A percentile compares a stretch with the other conserved stretches of the same genome.
phyloP scores from a whole-genome alignment of 2,888 invertebrate species.

The Aethes cnicana region DNA sequence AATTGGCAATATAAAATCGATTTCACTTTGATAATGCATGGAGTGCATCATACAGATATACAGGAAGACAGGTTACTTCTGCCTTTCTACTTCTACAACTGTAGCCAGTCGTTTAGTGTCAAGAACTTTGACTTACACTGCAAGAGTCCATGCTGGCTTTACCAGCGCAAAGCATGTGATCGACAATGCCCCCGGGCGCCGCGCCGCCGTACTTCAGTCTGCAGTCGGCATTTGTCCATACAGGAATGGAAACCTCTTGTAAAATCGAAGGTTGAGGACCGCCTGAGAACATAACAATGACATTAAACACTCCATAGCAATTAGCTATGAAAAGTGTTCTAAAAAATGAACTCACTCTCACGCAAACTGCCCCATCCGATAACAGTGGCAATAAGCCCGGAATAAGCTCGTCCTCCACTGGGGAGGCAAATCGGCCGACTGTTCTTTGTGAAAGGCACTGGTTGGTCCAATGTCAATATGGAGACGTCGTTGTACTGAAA shows the following conservation, averaged over 20 bases:
- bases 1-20: too few species aligned
- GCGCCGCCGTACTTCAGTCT: constrained; percentile 90
- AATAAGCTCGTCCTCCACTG: constrained; percentile 81
- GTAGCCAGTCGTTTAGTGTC: too few species aligned
- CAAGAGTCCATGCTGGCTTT: constrained; percentile 93
- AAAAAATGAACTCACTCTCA: constrained; percentile 83
- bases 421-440: constrained; percentile 92
- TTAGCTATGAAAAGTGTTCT: neutral
- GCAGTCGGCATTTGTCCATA: constrained; percentile 91
- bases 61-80: too few species aligned
- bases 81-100: too few species aligned
- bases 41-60: too few species aligned
- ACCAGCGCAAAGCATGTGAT: constrained; percentile 94
- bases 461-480: constrained; percentile 89
- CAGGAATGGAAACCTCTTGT: constrained; percentile 92
- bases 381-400: constrained; percentile 89
- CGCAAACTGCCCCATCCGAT: constrained; percentile 94
- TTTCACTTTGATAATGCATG: too few species aligned
- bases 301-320: neutral
- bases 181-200: constrained; percentile 94
- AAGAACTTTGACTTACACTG: constrained; percentile 85
- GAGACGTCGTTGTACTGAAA: constrained; percentile 92
- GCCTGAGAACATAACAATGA: constrained; percentile 68
- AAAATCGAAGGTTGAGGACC: constrained; percentile 91
- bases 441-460: constrained; percentile 86